Conservation (phyloP, 2,888 invertebrate species). For the Augochlorella aurata region DNA sequence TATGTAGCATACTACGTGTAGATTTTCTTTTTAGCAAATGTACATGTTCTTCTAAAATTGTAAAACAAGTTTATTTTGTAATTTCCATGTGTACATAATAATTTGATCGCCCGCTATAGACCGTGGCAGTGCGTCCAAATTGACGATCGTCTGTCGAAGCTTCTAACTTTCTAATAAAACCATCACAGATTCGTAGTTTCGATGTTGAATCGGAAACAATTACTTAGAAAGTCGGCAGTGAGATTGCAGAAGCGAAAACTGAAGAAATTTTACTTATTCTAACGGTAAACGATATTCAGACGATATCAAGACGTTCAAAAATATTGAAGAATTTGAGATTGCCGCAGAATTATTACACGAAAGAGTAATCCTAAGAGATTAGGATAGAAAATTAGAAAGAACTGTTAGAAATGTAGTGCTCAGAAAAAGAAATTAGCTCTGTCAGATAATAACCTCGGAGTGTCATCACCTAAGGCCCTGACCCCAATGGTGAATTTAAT, state of each 20-base stretch:
- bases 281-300: too few relatives aligned
- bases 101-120: not conserved
- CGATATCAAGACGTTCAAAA: too few relatives aligned
- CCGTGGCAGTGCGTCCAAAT: not conserved
- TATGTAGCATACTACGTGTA: too few relatives aligned
- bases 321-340: too few relatives aligned
- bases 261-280: not conserved
- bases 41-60: too few relatives aligned
- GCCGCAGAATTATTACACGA: too few relatives aligned
- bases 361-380: too few relatives aligned
- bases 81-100: not conserved
- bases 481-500: conserved; percentile 1
- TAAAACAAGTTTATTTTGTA: not conserved
- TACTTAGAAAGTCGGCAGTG: not conserved
- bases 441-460: not conserved
- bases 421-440: not conserved
- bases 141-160: not conserved
- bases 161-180: not conserved
- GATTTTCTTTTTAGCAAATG: too few relatives aligned
- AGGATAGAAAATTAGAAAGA: not conserved
- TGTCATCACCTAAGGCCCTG: not conserved
- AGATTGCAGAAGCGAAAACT: not conserved
- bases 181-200: not conserved
- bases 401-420: not conserved
- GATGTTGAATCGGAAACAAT: not conserved